A percentile compares a stretch with the other conserved stretches of the same genome.
These are phyloP conservation scores for Zaprionus davidi DNA, from an alignment of 1,140 invertebrate genomes.

Conservation along the genomic window DNA sequence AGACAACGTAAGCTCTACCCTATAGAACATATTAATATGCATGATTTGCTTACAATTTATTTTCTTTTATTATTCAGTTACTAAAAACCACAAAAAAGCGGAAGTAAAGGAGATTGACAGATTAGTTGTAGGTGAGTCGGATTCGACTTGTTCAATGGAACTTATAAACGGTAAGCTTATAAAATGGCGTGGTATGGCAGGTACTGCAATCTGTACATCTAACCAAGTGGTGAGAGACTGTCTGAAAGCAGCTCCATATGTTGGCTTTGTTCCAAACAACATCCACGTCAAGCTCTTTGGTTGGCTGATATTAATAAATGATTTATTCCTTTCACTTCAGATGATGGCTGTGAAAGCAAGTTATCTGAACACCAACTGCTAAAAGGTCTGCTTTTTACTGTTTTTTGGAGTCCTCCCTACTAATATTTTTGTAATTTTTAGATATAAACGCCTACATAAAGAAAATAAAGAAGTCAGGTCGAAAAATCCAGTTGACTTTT, in stretches of 20 bases:
- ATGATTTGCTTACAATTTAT: background rate
- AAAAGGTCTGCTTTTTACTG: constrained; percentile 4
- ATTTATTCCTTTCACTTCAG: background rate
- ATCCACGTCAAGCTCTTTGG: no score
- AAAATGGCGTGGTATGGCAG: no score
- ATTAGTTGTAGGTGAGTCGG: background rate
- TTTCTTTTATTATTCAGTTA: background rate
- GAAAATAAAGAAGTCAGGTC: constrained; percentile 34
- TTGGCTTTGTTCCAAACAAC: no score
- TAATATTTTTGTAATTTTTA: background rate
- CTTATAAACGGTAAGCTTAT: background rate
- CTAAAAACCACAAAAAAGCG: background rate
- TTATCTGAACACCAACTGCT: background rate
- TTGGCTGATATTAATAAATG: no score
- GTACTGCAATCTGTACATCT: no score
- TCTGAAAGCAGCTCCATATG: no score
- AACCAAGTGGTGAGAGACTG: no score
- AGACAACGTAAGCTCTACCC: background rate
- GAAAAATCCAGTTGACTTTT: constrained; percentile 48
- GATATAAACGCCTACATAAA: constrained; percentile 53
- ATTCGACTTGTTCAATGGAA: background rate
- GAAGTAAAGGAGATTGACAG: background rate
- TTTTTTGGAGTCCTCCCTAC: background rate
- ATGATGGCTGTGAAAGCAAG: background rate
- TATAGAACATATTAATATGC: background rate